phyloP scores from a whole-genome alignment of 2,888 invertebrate species.

The Pseudeuparius sepicola region DNA sequence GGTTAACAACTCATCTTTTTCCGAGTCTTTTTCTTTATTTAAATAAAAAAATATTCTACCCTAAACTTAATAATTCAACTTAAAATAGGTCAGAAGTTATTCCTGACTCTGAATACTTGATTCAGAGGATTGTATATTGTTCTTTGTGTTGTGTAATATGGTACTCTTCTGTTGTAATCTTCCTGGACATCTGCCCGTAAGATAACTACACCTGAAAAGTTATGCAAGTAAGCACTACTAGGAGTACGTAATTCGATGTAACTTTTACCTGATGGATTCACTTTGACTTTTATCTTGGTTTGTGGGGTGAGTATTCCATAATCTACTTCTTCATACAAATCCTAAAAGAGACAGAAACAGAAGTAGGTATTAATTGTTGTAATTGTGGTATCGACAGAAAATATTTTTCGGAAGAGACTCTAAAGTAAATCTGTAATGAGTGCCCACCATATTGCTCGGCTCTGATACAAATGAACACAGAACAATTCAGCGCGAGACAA shows the following conservation, averaged over 20 bases:
- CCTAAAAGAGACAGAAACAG: constrained; percentile 51
- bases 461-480: too few relatives aligned
- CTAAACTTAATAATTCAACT: too few relatives aligned
- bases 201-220: constrained; percentile 61
- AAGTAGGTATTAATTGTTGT: constrained; percentile 4
- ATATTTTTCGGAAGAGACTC: constrained; percentile 8
- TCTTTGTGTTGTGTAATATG: constrained; percentile 35
- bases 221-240: too few relatives aligned
- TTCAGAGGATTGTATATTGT: constrained; percentile 44
- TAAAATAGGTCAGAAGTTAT: too few relatives aligned
- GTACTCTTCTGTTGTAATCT: constrained; percentile 35
- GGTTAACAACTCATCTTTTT: too few relatives aligned
- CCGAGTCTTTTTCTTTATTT: too few relatives aligned
- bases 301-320: constrained; percentile 74
- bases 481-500: too few relatives aligned
- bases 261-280: constrained; percentile 73
- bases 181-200: constrained; percentile 69
- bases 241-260: too few relatives aligned
- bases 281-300: constrained; percentile 87
- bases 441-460: too few relatives aligned
- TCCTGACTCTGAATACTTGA: constrained; percentile 45
- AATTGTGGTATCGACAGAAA: constrained; percentile 8
- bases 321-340: constrained; percentile 81
- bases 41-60: too few relatives aligned
- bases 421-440: too few relatives aligned